Conservation (phyloP, 2,797 vertebrate species). For the Pipistrellus pygmaeus region DNA sequence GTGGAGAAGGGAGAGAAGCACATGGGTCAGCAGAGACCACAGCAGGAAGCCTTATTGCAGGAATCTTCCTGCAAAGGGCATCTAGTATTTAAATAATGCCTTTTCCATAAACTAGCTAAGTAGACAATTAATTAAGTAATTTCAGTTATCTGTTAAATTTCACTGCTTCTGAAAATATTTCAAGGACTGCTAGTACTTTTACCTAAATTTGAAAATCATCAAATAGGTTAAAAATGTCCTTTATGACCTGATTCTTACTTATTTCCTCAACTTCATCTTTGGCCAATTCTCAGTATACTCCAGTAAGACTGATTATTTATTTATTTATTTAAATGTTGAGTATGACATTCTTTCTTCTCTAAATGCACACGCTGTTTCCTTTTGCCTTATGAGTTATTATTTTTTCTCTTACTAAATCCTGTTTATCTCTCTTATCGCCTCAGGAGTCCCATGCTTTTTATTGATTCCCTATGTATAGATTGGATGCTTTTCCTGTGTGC, state of each 20-base stretch:
- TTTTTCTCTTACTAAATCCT: not conserved
- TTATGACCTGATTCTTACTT: not conserved
- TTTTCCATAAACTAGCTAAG: not conserved
- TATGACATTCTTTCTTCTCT: not conserved
- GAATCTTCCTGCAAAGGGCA: too few relatives aligned
- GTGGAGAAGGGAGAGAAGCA: too few relatives aligned
- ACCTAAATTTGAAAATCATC: not conserved
- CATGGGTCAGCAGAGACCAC: too few relatives aligned
- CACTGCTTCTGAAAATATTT: constrained; percentile 28
- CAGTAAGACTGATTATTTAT: not conserved
- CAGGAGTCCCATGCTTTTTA: not conserved
- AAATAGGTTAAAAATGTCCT: not conserved
- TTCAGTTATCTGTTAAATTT: not conserved
- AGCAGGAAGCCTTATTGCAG: too few relatives aligned
- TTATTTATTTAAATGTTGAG: not conserved
- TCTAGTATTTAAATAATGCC: not conserved
- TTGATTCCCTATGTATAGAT: not conserved
- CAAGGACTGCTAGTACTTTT: not conserved
- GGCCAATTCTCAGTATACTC: not conserved
- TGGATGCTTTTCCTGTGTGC: not conserved
- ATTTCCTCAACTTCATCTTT: not conserved
- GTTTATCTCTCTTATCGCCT: not conserved
- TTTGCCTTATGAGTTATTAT: not conserved
- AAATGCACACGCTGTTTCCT: not conserved
- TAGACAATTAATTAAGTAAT: not conserved